Percentiles rank a stretch among this genome's conserved stretches.
Evolutionary conservation across 2,888 invertebrate species (phyloP).

Genomic region (Metalampra italica): DNA sequence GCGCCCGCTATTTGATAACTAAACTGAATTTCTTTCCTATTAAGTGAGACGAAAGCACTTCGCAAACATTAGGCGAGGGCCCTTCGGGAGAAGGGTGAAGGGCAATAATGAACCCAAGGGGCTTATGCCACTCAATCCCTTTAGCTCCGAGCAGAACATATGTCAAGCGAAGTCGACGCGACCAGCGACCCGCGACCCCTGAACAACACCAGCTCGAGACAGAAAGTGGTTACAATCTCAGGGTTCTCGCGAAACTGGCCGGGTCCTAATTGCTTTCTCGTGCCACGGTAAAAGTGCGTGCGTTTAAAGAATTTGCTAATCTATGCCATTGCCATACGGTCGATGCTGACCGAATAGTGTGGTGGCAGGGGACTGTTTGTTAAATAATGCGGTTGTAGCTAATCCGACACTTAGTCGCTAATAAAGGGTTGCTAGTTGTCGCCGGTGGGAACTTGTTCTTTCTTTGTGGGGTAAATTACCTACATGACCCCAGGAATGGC

Average conservation of each 20-base stretch:
- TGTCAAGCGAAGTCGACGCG: slow-evolving; percentile 50
- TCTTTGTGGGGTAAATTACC: not conserved
- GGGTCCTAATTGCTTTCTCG: slow-evolving; percentile 60
- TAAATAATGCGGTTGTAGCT: slow-evolving; percentile 43
- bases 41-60: slow-evolving; percentile 53
- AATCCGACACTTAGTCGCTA: slow-evolving; percentile 45
- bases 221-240: slow-evolving; percentile 1
- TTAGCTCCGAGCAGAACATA: slow-evolving; percentile 59
- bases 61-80: slow-evolving; percentile 54
- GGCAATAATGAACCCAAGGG: slow-evolving; percentile 69
- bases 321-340: slow-evolving; percentile 22
- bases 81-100: slow-evolving; percentile 52
- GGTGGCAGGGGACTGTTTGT: slow-evolving; percentile 25
- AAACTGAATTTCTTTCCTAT: slow-evolving; percentile 33
- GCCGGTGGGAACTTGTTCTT: not conserved
- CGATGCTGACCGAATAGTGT: slow-evolving; percentile 5
- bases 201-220: not conserved
- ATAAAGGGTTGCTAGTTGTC: slow-evolving; percentile 13
- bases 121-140: slow-evolving; percentile 69
- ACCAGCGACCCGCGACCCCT: slow-evolving; percentile 28
- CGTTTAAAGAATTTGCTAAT: slow-evolving; percentile 28
- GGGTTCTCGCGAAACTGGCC: slow-evolving; percentile 40
- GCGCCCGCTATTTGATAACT: slow-evolving; percentile 9
- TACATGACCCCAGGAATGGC: not conserved
- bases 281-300: slow-evolving; percentile 28